Base-by-base conservation (phyloP, 2,797 vertebrate species). In the Arrhamphus sclerolepis region DNA sequence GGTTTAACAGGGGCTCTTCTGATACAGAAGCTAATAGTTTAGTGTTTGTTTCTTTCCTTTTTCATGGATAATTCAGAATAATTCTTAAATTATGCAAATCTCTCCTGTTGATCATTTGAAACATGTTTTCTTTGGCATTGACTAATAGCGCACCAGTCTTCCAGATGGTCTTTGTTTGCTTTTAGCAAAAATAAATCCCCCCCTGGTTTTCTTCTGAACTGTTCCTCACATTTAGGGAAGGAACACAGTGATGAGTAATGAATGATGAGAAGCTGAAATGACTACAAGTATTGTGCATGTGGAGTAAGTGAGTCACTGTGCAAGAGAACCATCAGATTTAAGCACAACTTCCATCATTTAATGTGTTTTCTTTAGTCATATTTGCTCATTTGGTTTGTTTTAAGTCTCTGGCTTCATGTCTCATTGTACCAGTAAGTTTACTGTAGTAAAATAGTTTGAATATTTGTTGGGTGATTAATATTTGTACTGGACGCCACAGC, bases 141-240 rank as follows among this genome's bases (percentile, higher is more conserved):
- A 22, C 57, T 9, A 28, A 73, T 68, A 72, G 67, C 87, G 86
- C 87, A 85, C 81, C 86, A 74, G 73, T 26, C 63, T 52, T 70
- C 85, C 91, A 92, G 91, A 90, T 91, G 90, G 84, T 77, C 76
- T 86, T 80, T 89, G 81, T 91, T 90, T 91, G 89, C 90, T 90
- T 52, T 88, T 87, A 87, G 89, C 73, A 34, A 77, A 84, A 89
- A 85, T n/a, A 87, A 87, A 86, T 78, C 50, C 52, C 5, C 24
- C 60, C 49, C 74, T 28, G 69, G 40, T 61, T 80, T 75, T 77
- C 62, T 22, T 80, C 73, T 48, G 52, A 64, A 54, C 78, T 64
- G 51, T 75, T 82, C 81, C 59, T 85, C 81, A 70, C 65, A 72
- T 75, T 58, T 49, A 39, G 56, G 57, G 39, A 40, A 61, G 52